Percentiles rank a stretch among this genome's conserved stretches.
phyloP scores from a whole-genome alignment of 2,888 invertebrate species.

The Drosophila greeni region DNA sequence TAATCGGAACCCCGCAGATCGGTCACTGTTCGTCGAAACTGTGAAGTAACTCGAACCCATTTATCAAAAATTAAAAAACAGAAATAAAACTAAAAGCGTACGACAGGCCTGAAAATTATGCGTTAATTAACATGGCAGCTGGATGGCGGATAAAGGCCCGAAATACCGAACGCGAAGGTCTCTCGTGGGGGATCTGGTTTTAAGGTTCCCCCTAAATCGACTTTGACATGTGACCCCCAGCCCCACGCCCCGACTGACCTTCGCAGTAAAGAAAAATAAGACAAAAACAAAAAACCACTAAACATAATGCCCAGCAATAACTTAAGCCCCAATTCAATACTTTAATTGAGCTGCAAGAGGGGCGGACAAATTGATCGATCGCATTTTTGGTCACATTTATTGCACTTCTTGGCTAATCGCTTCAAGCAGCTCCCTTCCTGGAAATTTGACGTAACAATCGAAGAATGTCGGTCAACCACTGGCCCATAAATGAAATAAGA shows the following conservation, averaged over 20 bases:
- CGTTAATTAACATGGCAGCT: constrained; percentile 67
- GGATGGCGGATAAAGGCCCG: constrained; percentile 33
- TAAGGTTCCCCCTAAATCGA: constrained; percentile 43
- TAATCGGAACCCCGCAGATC: constrained; percentile 34
- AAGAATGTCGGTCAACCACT: constrained; percentile 18
- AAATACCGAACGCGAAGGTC: constrained; percentile 50
- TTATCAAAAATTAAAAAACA: constrained; percentile 52
- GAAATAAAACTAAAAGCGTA: constrained; percentile 21
- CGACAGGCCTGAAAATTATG: constrained; percentile 66
- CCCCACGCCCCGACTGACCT: constrained; percentile 48
- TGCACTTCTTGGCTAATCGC: constrained; percentile 14
- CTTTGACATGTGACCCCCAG: constrained; percentile 66
- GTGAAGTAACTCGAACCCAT: constrained; percentile 45
- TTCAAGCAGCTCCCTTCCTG: constrained; percentile 20
- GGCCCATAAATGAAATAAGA: constrained; percentile 37
- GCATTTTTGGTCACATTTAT: constrained; percentile 38
- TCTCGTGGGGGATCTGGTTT: constrained; percentile 50
- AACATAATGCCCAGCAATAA: constrained; percentile 23
- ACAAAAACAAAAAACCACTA: constrained; percentile 22
- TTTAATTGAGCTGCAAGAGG: constrained; percentile 40
- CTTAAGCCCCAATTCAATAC: constrained; percentile 34
- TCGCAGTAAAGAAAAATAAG: constrained; percentile 27
- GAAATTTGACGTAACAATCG: constrained; percentile 1
- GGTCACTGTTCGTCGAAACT: constrained; percentile 23
- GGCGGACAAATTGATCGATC: constrained; percentile 49